phyloP scores from a whole-genome alignment of 1,140 invertebrate genomes.

The Sarcophaga peregrina region DNA sequence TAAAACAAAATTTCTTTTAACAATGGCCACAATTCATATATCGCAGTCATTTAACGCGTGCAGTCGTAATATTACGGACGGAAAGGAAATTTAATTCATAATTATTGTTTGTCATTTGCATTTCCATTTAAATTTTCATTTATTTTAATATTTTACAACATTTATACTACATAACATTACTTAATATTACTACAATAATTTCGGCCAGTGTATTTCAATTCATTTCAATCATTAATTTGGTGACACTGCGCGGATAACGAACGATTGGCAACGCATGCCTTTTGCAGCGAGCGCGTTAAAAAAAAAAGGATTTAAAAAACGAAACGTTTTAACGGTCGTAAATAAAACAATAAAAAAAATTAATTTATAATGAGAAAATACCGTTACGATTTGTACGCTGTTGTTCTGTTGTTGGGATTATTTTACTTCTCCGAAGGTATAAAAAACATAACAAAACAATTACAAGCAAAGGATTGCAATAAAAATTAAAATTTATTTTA shows the following conservation, averaged over 20 bases:
- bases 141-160: too few relatives aligned
- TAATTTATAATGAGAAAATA: constrained; percentile 50
- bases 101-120: constrained; percentile 50
- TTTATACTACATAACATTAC: too few relatives aligned
- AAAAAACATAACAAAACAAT: constrained; percentile 1
- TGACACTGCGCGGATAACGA: background rate
- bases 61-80: constrained; percentile 20
- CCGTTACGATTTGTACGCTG: constrained; percentile 51
- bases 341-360: constrained; percentile 39
- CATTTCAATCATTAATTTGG: too few relatives aligned
- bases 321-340: background rate
- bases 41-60: constrained; percentile 24
- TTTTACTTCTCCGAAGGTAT: constrained; percentile 64
- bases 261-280: too few relatives aligned
- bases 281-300: too few relatives aligned
- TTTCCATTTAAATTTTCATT: too few relatives aligned
- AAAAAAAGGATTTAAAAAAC: background rate
- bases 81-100: constrained; percentile 59
- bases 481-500: too few relatives aligned
- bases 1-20: constrained; percentile 36
- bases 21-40: constrained; percentile 31
- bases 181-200: too few relatives aligned
- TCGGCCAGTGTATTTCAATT: too few relatives aligned
- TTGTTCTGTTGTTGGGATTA: constrained; percentile 50
- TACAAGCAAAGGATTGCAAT: background rate